A percentile compares a stretch with the other conserved stretches of the same genome.
phyloP scores from a whole-genome alignment of 2,113 vertebrate species.

The Corydoras sp. region DNA sequence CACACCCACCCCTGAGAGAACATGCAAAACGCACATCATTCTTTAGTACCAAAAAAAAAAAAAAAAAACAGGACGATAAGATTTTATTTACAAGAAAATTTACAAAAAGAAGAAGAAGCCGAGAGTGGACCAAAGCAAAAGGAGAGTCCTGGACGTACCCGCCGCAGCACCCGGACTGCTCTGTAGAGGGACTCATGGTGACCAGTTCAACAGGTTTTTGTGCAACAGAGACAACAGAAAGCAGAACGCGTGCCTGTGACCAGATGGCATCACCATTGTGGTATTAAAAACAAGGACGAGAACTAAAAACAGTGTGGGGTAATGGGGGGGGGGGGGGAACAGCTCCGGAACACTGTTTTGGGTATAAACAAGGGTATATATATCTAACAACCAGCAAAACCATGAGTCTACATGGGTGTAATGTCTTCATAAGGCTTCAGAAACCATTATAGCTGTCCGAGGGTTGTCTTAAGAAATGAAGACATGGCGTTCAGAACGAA shows the following conservation, averaged over 20 bases:
- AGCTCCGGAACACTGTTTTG: slow-evolving; percentile 7
- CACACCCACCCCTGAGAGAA: neutral
- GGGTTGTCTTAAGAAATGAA: too few relatives aligned
- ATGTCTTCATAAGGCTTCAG: too few relatives aligned
- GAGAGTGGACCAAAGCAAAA: neutral
- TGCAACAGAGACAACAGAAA: slow-evolving; percentile 16
- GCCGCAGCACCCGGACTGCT: slow-evolving; percentile 1
- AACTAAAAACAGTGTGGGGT: neutral
- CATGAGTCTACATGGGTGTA: too few relatives aligned
- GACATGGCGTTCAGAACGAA: too few relatives aligned
- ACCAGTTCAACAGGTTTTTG: slow-evolving; percentile 14
- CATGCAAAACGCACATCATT: neutral
- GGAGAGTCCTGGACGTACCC: neutral
- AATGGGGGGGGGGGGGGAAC: neutral
- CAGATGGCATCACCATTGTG: slow-evolving; percentile 4
- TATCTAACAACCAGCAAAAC: neutral
- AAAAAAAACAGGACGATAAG: neutral
- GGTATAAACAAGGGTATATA: neutral
- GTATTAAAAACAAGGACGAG: neutral
- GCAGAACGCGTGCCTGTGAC: slow-evolving; percentile 5
- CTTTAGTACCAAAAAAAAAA: neutral
- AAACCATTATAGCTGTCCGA: too few relatives aligned
- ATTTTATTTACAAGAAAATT: slow-evolving; percentile 18
- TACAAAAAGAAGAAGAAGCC: slow-evolving; percentile 1
- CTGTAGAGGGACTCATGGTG: slow-evolving; percentile 10